Conservation (phyloP, 1,140 invertebrate genomes). For the Venturia canescens region DNA sequence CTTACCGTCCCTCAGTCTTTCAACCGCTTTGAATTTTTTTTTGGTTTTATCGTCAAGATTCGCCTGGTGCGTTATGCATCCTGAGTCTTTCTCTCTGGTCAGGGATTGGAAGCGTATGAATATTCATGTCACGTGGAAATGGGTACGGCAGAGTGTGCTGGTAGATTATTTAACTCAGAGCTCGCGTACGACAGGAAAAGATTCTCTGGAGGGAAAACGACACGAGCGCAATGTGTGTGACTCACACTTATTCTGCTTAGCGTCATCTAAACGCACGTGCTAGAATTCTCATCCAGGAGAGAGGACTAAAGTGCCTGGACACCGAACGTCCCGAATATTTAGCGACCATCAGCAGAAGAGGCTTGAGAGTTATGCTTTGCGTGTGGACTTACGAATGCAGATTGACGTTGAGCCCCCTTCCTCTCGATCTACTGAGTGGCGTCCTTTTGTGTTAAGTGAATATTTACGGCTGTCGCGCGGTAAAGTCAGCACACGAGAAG, state of each 20-base stretch:
- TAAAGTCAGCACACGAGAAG: too few relatives aligned
- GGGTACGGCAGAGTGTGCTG: not conserved
- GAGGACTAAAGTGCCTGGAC: constrained; percentile 22
- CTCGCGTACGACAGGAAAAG: constrained; percentile 42
- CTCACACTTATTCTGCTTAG: constrained; percentile 16
- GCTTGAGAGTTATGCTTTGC: not conserved
- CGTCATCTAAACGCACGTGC: constrained; percentile 17
- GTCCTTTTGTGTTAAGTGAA: too few relatives aligned
- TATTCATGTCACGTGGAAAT: constrained; percentile 52
- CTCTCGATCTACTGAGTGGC: too few relatives aligned
- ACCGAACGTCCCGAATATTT: constrained; percentile 14
- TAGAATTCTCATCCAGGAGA: not conserved
- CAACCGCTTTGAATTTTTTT: not conserved
- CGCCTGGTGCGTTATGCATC: constrained; percentile 38
- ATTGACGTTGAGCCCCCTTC: constrained; percentile 10
- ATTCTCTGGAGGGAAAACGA: not conserved
- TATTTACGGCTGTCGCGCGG: too few relatives aligned
- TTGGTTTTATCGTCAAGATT: constrained; percentile 4
- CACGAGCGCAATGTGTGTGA: not conserved
- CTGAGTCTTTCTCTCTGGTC: constrained; percentile 30
- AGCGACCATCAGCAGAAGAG: not conserved
- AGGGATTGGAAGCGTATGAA: constrained; percentile 54
- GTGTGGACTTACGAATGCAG: constrained; percentile 13
- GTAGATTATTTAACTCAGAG: constrained; percentile 52
- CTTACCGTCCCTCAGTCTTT: not conserved